Base-by-base conservation (phyloP, 2,113 vertebrate species). In the Scatophagus argus region DNA sequence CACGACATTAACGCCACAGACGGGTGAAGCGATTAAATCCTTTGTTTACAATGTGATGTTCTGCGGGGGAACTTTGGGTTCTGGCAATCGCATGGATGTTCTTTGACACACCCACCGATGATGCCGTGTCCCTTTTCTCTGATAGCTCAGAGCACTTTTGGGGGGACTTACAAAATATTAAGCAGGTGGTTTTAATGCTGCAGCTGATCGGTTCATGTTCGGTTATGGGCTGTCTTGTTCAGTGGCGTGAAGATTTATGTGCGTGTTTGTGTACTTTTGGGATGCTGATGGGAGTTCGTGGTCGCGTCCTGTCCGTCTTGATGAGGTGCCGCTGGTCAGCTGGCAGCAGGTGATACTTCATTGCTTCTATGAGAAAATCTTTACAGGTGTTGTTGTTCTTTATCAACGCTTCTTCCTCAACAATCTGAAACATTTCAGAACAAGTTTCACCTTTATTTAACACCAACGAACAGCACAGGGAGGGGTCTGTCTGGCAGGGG, bases 371-470 rank as follows among this genome's bases (percentile, higher is more conserved):
- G 65, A 99, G 97, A 73, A 99, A 99, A 78, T 99, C 97, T 84
- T 99, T 99, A 90, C 98, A 99, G 16, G 96, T 98, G 92, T 96
- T 98, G 94, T 99, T 99, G 94, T 99, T 99, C 93, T 99, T 99
- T 87, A 99, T 98, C 87, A 99, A 93, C 85, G 96, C 95, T 87
- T 99, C 98, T 93, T 98, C 96, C 90, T 99, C 98, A 2, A 98
- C 98, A 6, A 96, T 98, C 98, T 99, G 86, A 47, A 64, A 90
- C 13, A 43, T 47, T 46, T 56, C 39, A 61, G 55, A n/a, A 0
- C n/a, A 43, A 21, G 31, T 41, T 19, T 56, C 5, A 29, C 19
- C 6, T 43, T 47, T n/a, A 59, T 39, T 64, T 23, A 36, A 1
- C 8, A 51, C n/a, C n/a, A 74, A 59, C 21, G 56, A 19, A 27